Evolutionary conservation across 2,113 vertebrate genomes (phyloP).

Genomic region (Acinonyx jubatus): DNA sequence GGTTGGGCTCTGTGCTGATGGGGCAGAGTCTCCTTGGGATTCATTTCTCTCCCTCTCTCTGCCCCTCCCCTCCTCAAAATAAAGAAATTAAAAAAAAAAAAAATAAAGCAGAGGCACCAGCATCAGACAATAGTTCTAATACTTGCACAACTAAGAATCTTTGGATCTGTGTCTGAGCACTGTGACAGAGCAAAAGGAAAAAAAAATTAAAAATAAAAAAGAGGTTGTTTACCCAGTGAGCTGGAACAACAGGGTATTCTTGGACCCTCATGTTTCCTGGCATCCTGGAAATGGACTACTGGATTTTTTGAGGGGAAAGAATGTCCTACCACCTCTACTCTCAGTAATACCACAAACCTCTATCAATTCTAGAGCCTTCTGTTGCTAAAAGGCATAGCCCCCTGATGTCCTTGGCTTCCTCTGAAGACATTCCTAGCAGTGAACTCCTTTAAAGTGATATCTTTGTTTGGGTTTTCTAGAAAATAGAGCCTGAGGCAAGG

Average conservation of each 20-base stretch:
- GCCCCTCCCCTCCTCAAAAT: too few relatives aligned
- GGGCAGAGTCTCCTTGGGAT: too few relatives aligned
- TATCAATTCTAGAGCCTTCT: neutral
- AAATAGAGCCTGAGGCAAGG: conserved; percentile 23
- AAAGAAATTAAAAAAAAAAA: too few relatives aligned
- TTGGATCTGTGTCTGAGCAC: neutral
- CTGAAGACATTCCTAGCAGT: neutral
- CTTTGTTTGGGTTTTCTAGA: conserved; percentile 44
- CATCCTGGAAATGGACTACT: neutral
- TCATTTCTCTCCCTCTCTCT: too few relatives aligned
- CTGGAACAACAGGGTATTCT: neutral
- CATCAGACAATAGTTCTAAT: neutral
- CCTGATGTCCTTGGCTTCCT: conserved; percentile 4
- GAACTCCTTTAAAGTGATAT: conserved; percentile 33
- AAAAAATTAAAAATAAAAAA: neutral
- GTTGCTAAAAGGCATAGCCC: neutral
- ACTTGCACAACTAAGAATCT: neutral
- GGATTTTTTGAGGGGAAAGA: neutral
- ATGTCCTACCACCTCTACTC: neutral
- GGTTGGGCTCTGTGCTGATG: too few relatives aligned
- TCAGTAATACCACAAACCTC: neutral
- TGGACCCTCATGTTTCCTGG: neutral
- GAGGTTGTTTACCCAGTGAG: neutral
- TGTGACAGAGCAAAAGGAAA: neutral
- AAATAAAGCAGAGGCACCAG: neutral